Base-by-base conservation (phyloP, 2,888 invertebrate species). In the Phengaris alcon region DNA sequence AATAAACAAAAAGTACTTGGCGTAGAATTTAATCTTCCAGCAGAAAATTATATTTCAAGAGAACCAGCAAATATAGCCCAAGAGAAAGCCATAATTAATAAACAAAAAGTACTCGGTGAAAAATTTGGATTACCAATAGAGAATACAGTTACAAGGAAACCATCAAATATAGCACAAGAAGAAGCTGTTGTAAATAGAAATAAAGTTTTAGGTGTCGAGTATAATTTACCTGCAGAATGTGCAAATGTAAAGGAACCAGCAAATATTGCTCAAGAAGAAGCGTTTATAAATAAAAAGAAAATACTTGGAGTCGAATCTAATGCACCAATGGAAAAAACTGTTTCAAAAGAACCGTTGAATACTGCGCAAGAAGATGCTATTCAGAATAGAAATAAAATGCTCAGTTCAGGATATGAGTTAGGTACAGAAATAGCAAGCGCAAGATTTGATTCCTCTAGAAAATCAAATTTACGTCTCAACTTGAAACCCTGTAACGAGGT, bases 1-100 rank as follows among this genome's bases (percentile, higher is more conserved):
- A 96, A 96, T 81, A 95, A 94, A 84, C 82, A 94, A 44, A 95
- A 94, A 84, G 91, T 96, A 2, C 84, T 96, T 76, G 93, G 94
- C 4, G 94, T 95, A 0, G 96, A 96, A 83, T 95, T 94, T 52
- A 70, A 70, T 70, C 22, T 70, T 6, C 70, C 70, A 75, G 78
- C 80, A 1, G 80, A 79, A 74, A 68, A 69, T 1, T 15, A 75
- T 3, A 54, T 10, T 55, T 44, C 69, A 22, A 68, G 59, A 0
- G 86, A 86, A 79, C 88, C 91, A 0, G 83, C 79, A 77, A 92
- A 90, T 0, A 90, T 93, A 3, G 94, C 94, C 3, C 92, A 95
- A 76, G 95, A 93, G 13, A 95, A 95, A 76, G 95, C 95, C 0
- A 87, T 95, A 78, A 85, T 90, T 74, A 96, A 96, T 81, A 95